Percentiles rank a stretch among this genome's conserved stretches.
phyloP scores from a whole-genome alignment of 2,113 vertebrate genomes.

The Regulus satrapa region DNA sequence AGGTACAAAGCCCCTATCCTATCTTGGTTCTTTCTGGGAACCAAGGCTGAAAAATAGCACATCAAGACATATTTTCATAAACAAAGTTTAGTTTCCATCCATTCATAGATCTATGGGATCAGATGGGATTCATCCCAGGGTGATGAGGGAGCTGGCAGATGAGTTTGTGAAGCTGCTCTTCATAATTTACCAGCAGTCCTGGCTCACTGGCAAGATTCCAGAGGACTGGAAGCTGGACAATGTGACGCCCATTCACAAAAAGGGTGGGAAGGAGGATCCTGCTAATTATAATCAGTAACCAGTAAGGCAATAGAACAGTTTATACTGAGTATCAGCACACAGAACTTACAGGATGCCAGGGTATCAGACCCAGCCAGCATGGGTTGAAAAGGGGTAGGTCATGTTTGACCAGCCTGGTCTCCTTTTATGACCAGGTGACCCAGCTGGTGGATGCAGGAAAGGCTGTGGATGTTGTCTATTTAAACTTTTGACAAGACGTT shows the following conservation, averaged over 20 bases:
- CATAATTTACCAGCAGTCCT: background rate
- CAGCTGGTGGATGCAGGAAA: background rate
- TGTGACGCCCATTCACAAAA: background rate
- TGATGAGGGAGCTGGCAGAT: background rate
- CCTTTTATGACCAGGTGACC: background rate
- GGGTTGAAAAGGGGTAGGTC: background rate
- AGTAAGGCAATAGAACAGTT: no score
- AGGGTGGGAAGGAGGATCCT: background rate
- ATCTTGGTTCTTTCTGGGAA: background rate
- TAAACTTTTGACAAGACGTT: no score
- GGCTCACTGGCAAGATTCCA: background rate
- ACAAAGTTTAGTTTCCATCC: background rate
- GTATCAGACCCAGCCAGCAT: no score
- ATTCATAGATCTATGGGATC: background rate
- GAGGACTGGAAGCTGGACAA: background rate
- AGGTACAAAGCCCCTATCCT: no score
- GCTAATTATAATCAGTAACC: background rate
- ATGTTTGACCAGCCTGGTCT: background rate
- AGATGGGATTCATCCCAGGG: background rate
- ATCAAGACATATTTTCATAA: background rate
- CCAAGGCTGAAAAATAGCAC: accelerated
- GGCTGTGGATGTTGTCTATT: background rate
- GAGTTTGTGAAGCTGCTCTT: accelerated
- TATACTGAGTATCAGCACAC: no score
- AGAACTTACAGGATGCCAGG: no score